These are phyloP conservation scores for Drosophila sucinea DNA, from an alignment of 1,140 invertebrate species.

Conservation along the genomic window DNA sequence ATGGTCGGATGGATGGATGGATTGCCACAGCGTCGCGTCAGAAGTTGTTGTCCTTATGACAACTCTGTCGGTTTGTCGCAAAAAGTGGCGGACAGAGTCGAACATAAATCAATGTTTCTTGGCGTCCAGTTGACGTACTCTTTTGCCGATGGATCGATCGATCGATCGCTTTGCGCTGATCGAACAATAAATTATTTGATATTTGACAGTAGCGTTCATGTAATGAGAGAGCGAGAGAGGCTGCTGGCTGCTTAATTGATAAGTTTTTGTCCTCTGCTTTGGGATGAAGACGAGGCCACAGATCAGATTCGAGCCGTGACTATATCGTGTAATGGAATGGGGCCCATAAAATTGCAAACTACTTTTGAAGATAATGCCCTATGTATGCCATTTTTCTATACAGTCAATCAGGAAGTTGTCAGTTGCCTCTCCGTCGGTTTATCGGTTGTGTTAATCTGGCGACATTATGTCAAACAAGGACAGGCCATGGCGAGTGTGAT, in stretches of 20 bases:
- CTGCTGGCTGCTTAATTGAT: slow-evolving; percentile 67
- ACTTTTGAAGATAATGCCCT: slow-evolving; percentile 46
- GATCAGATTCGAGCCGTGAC: slow-evolving; percentile 64
- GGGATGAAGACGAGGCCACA: slow-evolving; percentile 29
- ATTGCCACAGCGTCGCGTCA: slow-evolving; percentile 23
- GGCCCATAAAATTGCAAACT: slow-evolving; percentile 75
- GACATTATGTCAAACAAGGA: slow-evolving; percentile 80
- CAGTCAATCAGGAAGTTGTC: background rate
- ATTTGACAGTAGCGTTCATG: slow-evolving; percentile 65
- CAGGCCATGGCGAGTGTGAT: slow-evolving; percentile 42
- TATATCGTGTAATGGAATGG: slow-evolving; percentile 63
- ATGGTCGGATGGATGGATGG: slow-evolving; percentile 4
- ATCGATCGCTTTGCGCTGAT: slow-evolving; percentile 56
- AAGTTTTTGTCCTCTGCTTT: slow-evolving; percentile 40
- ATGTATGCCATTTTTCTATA: background rate
- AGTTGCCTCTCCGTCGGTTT: slow-evolving; percentile 40
- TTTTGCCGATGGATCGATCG: slow-evolving; percentile 23
- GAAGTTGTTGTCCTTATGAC: slow-evolving; percentile 68
- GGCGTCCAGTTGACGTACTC: slow-evolving; percentile 60
- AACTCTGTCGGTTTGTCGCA: slow-evolving; percentile 66
- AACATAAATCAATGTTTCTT: slow-evolving; percentile 69
- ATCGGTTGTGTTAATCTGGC: slow-evolving; percentile 76
- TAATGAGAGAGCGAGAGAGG: slow-evolving; percentile 35
- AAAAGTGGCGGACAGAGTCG: slow-evolving; percentile 61
- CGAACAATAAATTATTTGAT: slow-evolving; percentile 73